phyloP scores from a whole-genome alignment of 2,113 vertebrate species.

The Todiramphus saurophagus region DNA sequence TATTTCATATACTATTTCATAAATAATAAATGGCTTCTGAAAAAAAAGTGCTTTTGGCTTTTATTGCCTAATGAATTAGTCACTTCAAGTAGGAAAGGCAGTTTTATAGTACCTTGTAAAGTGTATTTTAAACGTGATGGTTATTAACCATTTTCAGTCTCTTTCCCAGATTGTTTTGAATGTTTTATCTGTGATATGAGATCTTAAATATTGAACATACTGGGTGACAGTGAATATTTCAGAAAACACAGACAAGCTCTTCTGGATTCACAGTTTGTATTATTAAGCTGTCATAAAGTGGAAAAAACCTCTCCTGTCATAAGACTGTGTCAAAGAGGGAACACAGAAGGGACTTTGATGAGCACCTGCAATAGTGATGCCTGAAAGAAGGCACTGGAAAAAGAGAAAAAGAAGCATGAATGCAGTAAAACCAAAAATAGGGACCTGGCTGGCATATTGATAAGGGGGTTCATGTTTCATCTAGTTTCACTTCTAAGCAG shows the following conservation, averaged over 20 bases:
- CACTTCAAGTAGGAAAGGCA: not conserved
- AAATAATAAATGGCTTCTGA: constrained; percentile 7
- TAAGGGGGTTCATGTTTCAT: not conserved
- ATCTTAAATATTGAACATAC: constrained; percentile 19
- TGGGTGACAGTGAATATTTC: constrained; percentile 16
- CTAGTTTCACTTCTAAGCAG: not conserved
- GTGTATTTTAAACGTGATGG: not conserved
- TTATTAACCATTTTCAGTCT: constrained; percentile 10
- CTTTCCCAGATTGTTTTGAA: not conserved
- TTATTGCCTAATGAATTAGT: constrained; percentile 31
- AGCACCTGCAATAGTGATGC: not conserved
- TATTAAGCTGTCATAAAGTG: constrained; percentile 26
- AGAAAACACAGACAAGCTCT: constrained; percentile 8
- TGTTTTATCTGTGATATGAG: not conserved
- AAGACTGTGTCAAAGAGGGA: not conserved
- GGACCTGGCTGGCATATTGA: not conserved
- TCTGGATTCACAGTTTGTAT: constrained; percentile 37
- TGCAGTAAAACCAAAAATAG: not conserved
- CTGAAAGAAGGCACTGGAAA: not conserved
- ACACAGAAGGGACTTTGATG: not conserved
- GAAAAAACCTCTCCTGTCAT: not conserved
- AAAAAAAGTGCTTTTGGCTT: not conserved
- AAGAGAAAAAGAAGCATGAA: not conserved
- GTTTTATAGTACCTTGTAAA: not conserved
- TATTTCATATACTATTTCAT: not conserved